These are phyloP conservation scores for Oscheius sp. DNA, from an alignment of 2,888 invertebrate genomes.

Conservation along the genomic window DNA sequence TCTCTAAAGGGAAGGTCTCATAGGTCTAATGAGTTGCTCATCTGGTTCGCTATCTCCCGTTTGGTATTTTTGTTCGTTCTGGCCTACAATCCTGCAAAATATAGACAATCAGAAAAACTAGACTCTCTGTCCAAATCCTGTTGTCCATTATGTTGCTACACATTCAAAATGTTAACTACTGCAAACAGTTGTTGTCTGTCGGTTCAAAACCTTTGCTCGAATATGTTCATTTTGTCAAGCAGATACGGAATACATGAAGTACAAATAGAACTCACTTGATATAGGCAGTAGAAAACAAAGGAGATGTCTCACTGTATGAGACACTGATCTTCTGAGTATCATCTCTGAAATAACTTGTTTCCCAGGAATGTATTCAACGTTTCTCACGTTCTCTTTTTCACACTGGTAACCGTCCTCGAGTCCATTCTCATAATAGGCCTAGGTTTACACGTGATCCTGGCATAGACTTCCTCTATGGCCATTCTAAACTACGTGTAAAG, in stretches of 20 bases:
- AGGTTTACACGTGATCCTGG: slow-evolving; percentile 25
- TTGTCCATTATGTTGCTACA: background rate
- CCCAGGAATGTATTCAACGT: background rate
- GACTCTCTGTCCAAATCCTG: background rate
- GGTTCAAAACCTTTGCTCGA: too few species aligned
- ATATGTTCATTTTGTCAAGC: too few species aligned
- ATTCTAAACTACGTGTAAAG: slow-evolving; percentile 39
- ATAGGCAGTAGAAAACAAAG: slow-evolving; percentile 48
- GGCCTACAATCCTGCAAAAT: too few species aligned
- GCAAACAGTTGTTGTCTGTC: too few species aligned
- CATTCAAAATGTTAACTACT: too few species aligned
- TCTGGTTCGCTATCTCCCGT: too few species aligned
- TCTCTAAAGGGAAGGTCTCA: too few species aligned
- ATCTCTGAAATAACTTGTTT: slow-evolving; percentile 13
- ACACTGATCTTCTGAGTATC: slow-evolving; percentile 37
- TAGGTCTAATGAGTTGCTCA: too few species aligned
- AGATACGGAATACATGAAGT: too few species aligned
- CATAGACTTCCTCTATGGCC: slow-evolving; percentile 40
- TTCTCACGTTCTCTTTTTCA: slow-evolving; percentile 18
- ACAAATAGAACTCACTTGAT: slow-evolving; percentile 1
- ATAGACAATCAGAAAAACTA: background rate
- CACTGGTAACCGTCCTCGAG: slow-evolving; percentile 30
- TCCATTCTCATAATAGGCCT: slow-evolving; percentile 34
- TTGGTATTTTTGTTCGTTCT: too few species aligned
- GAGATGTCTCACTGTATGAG: slow-evolving; percentile 56